Evolutionary conservation across 1,140 invertebrate species (phyloP).

Genomic region (Agrypnia vestita): DNA sequence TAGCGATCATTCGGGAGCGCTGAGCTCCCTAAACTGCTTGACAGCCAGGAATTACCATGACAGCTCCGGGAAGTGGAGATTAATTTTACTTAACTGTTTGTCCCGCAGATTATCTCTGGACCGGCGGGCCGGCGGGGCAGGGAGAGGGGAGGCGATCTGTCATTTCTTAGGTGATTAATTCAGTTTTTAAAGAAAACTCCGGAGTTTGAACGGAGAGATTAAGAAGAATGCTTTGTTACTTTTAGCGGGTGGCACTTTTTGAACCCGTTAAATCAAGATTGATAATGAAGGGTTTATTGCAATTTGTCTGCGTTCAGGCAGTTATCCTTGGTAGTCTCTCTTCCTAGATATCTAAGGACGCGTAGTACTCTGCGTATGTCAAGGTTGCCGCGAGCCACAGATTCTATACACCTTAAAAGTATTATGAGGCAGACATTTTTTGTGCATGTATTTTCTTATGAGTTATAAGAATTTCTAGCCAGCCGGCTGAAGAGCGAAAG

Average conservation of each 20-base stretch:
- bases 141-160: conserved; percentile 33
- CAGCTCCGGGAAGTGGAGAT: conserved; percentile 57
- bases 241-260: conserved; percentile 28
- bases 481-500: too few relatives aligned
- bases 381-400: too few relatives aligned
- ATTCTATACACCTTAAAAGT: too few relatives aligned
- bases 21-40: conserved; percentile 44
- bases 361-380: too few relatives aligned
- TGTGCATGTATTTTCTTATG: too few relatives aligned
- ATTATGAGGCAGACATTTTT: too few relatives aligned
- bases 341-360: too few relatives aligned
- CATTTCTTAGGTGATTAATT: conserved; percentile 50
- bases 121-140: background rate
- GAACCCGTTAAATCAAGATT: conserved; percentile 40
- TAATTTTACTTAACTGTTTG: conserved; percentile 59
- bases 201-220: conserved; percentile 43
- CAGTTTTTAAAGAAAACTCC: conserved; percentile 46
- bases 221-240: conserved; percentile 42
- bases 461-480: too few relatives aligned
- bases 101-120: conserved; percentile 42
- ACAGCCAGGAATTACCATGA: conserved; percentile 57
- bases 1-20: conserved; percentile 56
- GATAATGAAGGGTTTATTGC: conserved; percentile 21
- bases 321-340: too few relatives aligned
- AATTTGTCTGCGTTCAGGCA: conserved; percentile 20